phyloP scores from a whole-genome alignment of 2,113 vertebrate species.

The Rhinolophus sinicus region DNA sequence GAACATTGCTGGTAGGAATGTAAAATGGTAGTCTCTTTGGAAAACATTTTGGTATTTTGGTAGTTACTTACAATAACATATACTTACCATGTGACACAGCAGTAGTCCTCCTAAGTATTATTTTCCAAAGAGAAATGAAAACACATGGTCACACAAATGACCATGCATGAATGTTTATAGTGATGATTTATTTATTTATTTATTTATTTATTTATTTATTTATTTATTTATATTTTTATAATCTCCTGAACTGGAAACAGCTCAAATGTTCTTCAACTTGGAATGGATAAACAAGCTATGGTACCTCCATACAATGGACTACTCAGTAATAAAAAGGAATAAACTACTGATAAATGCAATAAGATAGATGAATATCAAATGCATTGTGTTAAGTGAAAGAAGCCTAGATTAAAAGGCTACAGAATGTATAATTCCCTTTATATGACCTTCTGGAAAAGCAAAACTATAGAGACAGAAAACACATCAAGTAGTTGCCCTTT shows the following conservation, averaged over 20 bases:
- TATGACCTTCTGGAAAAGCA: not conserved
- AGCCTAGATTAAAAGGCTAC: not conserved
- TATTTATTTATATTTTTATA: not conserved
- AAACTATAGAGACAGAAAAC: not conserved
- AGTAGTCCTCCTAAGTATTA: not conserved
- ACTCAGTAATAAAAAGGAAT: not conserved
- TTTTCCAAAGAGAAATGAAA: constrained; percentile 34
- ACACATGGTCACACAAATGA: not conserved
- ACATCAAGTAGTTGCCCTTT: not conserved
- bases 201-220: no score
- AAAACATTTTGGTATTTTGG: constrained; percentile 7
- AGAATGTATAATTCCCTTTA: not conserved
- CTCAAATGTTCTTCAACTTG: not conserved
- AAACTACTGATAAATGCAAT: not conserved
- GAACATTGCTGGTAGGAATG: not conserved
- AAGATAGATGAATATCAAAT: not conserved
- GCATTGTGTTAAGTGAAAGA: not conserved
- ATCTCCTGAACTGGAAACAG: not conserved
- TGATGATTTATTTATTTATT: not conserved
- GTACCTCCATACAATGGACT: not conserved
- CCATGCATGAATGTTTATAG: not conserved
- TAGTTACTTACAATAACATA: not conserved
- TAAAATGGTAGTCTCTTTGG: not conserved
- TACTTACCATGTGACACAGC: not conserved
- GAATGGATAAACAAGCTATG: not conserved